phyloP scores from a whole-genome alignment of 2,888 invertebrate genomes.

The Sipha maydis region DNA sequence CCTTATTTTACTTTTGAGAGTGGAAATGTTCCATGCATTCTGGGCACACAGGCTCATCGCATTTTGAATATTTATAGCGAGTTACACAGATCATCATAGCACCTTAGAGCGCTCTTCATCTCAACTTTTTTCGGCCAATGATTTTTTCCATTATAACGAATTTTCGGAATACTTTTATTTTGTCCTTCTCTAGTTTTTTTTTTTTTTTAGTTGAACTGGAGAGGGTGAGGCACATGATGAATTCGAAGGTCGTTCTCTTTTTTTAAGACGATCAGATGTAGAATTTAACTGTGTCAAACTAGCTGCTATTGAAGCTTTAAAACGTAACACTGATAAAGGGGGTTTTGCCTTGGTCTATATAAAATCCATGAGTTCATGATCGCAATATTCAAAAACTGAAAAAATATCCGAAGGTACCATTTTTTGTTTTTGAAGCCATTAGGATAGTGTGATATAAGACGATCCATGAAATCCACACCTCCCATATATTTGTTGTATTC shows the following conservation, averaged over 20 bases:
- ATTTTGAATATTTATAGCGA: slow-evolving; percentile 40
- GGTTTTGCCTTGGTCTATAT: slow-evolving; percentile 55
- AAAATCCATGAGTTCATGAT: slow-evolving; percentile 63
- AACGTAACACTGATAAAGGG: slow-evolving; percentile 4
- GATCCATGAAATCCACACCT: slow-evolving; percentile 61
- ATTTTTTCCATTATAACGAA: neutral
- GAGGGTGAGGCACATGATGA: slow-evolving; percentile 4
- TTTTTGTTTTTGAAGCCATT: slow-evolving; percentile 61
- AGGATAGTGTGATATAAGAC: slow-evolving; percentile 63
- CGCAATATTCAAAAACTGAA: slow-evolving; percentile 54
- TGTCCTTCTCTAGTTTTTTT: slow-evolving; percentile 3
- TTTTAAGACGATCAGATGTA: slow-evolving; percentile 5
- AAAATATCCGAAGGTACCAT: slow-evolving; percentile 63
- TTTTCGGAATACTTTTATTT: neutral
- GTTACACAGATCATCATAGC: slow-evolving; percentile 36
- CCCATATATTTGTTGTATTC: slow-evolving; percentile 62
- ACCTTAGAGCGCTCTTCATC: slow-evolving; percentile 1
- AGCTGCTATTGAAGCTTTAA: slow-evolving; percentile 41
- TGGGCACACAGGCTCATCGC: slow-evolving; percentile 38
- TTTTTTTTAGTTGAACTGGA: neutral
- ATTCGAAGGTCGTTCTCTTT: slow-evolving; percentile 6
- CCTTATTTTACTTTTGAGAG: slow-evolving; percentile 5
- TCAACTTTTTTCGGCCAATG: slow-evolving; percentile 18
- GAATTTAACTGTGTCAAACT: slow-evolving; percentile 11
- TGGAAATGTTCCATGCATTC: slow-evolving; percentile 42